Conservation (phyloP, 2,113 vertebrate genomes). For the Prolemur simus region DNA sequence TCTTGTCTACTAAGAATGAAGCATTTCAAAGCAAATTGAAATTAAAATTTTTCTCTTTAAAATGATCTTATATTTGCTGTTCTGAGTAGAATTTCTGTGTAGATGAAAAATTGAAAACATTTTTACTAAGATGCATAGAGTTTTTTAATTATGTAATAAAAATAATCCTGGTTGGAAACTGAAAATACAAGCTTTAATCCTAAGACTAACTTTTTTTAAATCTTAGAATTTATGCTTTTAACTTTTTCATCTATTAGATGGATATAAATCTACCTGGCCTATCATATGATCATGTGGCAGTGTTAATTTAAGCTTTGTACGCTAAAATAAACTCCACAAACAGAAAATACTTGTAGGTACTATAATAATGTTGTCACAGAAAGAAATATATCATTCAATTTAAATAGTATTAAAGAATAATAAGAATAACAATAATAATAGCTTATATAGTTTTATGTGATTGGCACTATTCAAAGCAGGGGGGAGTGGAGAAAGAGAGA, state of each 20-base stretch:
- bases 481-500: background rate
- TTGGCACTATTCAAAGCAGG: background rate
- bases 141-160: background rate
- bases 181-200: background rate
- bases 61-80: background rate
- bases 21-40: background rate
- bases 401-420: background rate
- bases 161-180: background rate
- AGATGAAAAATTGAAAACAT: background rate
- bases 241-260: background rate
- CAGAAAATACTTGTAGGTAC: background rate
- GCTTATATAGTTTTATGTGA: background rate
- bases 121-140: background rate
- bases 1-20: background rate
- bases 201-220: background rate
- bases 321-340: background rate
- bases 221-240: background rate
- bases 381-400: background rate
- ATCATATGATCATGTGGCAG: background rate
- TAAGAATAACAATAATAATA: background rate
- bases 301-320: conserved; percentile 1
- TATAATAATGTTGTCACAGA: background rate
- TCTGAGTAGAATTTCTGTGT: background rate
- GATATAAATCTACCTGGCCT: background rate
- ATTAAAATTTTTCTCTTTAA: background rate